Evolutionary conservation across 2,113 vertebrate species (phyloP), one percentile per base, ranked within the genome.

Genomic region (Bombycilla garrulus): DNA sequence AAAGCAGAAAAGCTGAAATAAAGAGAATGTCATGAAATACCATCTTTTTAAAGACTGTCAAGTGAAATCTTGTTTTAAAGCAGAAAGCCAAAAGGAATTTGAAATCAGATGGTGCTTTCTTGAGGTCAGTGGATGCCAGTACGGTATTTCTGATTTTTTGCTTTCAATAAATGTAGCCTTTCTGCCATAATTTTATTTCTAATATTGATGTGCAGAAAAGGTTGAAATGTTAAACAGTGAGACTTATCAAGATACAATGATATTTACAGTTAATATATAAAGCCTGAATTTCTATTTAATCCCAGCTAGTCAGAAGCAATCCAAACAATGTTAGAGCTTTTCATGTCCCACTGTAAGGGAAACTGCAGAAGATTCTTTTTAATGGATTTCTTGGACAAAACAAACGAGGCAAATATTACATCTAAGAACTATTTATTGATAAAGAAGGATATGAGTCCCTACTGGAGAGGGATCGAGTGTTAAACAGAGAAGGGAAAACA

Each of bases 331-430:
- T 48, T 76, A 18, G 1, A 74, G 12, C 29, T 85, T 74, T 64
- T 65, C 2, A 1, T 4, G 5, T 65, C 24, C 24, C 42, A 40
- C 35, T 54, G 4, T 18, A 36, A 33, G 38, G 14, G 26, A 72
- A 44, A 44, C 17, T 1, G 0, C 17, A 31, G 21, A 22, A 17
- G 17, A 45, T 36, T 6, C 5, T 62, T 72, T 62, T 22, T 7
- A 45, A 62, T 45, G 3, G 57, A 45, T 33, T 53, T 71, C 47
- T 54, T 21, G 18, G 67, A 33, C 17, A 54, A 45, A 72, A 33
- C 31, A 44, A 31, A 62, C 5, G 7, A 35, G 47, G 33, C 38
- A 71, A 35, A 35, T 31, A 29, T 11, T 71, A 6, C 22, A 44
- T 26, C 56, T 62, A 25, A 36, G 26, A 36, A 61, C 45, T 21